Evolutionary conservation across 2,113 vertebrate genomes (phyloP), one percentile per base, ranked within the genome.

Genomic region (Ageneiosus marmoratus): DNA sequence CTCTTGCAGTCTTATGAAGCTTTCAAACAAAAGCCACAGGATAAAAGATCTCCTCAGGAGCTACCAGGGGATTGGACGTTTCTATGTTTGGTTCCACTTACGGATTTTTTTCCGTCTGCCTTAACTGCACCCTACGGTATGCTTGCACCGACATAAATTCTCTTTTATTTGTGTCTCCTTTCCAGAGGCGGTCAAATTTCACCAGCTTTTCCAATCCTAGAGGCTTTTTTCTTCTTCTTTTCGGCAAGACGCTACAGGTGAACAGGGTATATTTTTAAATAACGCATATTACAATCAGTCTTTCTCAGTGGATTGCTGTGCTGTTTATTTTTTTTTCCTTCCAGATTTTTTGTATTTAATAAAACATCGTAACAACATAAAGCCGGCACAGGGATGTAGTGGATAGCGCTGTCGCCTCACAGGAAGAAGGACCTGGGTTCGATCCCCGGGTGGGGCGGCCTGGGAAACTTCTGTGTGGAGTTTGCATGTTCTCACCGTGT

Each of bases 51-150:
- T 27, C 15, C 51, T 34, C 53, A 70, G 63, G 63, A 55, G 24
- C 67, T 65, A 22, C 73, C 60, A 29, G 48, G 50, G 56, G 73
- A 83, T 46, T 24, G 58, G 51, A 69, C 10, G 60, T 77, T 77
- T 77, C 60, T 11, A 56, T 77, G 72, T 65, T 53, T 7, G 34
- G 32, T 67, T 76, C 58, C 63, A 29, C 50, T 77, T 77, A 56
- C 63, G 5, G 74, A 24, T 60, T 77, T 83, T n/a, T 70, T 69
- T 77, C 18, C 81, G 15, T 77, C 60, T 15, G 50, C 32, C 62
- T 48, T 83, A 56, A 77, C 34, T 77, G 62, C 82, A 46, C 74
- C 60, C 62, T 41, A 46, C 20, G 29, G 81, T 60, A 63, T 53
- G 48, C 73, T 65, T 46, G 48, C 56, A 37, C 48, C 34, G 55